These are phyloP conservation scores for Acanthurus tractus DNA, from an alignment of 2,797 vertebrate genomes.

Conservation along the genomic window DNA sequence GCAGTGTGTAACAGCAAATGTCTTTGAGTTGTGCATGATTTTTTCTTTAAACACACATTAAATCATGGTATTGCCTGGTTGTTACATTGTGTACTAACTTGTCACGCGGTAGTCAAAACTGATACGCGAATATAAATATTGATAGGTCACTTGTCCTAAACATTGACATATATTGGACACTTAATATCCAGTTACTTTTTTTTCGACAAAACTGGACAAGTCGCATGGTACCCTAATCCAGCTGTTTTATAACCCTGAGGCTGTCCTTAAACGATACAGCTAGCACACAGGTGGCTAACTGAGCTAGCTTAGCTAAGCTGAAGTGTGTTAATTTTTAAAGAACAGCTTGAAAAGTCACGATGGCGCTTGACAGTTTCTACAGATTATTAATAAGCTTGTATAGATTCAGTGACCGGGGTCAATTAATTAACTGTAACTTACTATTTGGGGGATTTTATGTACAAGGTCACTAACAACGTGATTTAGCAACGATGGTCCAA, in stretches of 20 bases:
- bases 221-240: neutral
- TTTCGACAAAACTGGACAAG: neutral
- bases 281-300: slow-evolving; percentile 36
- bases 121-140: too few relatives aligned
- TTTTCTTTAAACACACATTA: neutral
- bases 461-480: slow-evolving; percentile 85
- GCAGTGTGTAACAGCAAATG: neutral
- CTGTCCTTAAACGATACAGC: neutral
- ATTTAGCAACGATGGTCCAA: slow-evolving; percentile 41
- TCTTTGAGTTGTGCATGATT: neutral
- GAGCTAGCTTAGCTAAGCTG: slow-evolving; percentile 1
- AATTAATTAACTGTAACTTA: accelerated
- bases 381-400: accelerated
- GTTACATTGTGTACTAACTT: neutral
- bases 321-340: neutral
- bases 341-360: neutral
- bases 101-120: too few relatives aligned
- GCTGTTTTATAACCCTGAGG: slow-evolving; percentile 19
- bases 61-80: neutral
- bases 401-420: neutral
- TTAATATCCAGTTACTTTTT: neutral
- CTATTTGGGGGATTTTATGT: slow-evolving; percentile 25
- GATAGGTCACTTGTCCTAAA: neutral
- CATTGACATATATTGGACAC: neutral
- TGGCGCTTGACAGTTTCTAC: accelerated